phyloP scores from a whole-genome alignment of 1,140 invertebrate species.

The Neotoxoptera formosana region DNA sequence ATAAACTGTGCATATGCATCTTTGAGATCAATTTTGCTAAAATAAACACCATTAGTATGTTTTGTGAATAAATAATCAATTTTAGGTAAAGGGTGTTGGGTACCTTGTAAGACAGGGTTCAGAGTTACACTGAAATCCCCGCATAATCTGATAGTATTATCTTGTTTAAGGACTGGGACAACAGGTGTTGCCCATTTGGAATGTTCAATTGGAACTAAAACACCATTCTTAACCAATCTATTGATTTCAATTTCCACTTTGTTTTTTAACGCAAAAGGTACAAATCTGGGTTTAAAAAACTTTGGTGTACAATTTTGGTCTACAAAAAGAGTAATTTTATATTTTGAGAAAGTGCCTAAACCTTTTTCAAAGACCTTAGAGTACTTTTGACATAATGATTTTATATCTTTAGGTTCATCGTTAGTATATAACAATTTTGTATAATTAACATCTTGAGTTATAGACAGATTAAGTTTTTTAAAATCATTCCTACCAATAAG shows the following conservation, averaged over 20 bases:
- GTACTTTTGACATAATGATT: constrained; percentile 3
- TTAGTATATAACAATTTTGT: not conserved
- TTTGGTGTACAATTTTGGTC: not conserved
- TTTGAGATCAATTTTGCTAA: constrained; percentile 63
- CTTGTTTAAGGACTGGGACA: constrained; percentile 6
- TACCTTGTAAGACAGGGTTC: not conserved
- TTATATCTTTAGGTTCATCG: constrained; percentile 10
- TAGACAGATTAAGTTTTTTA: not conserved
- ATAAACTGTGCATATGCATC: constrained; percentile 64
- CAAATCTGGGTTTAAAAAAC: constrained; percentile 30
- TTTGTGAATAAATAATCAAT: constrained; percentile 18
- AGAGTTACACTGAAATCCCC: not conserved
- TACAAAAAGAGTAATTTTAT: constrained; percentile 28
- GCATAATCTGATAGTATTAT: not conserved
- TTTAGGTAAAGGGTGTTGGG: constrained; percentile 6
- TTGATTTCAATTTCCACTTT: constrained; percentile 60
- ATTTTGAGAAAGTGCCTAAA: constrained; percentile 27
- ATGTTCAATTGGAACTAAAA: not conserved
- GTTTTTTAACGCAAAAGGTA: constrained; percentile 61
- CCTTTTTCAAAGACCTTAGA: constrained; percentile 19
- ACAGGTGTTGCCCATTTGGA: not conserved
- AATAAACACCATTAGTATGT: constrained; percentile 59
- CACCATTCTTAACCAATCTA: not conserved
- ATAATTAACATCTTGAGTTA: not conserved
- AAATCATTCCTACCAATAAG: constrained; percentile 24